Conservation (phyloP, 2,888 invertebrate species). For the Nephrotoma appendiculata region DNA sequence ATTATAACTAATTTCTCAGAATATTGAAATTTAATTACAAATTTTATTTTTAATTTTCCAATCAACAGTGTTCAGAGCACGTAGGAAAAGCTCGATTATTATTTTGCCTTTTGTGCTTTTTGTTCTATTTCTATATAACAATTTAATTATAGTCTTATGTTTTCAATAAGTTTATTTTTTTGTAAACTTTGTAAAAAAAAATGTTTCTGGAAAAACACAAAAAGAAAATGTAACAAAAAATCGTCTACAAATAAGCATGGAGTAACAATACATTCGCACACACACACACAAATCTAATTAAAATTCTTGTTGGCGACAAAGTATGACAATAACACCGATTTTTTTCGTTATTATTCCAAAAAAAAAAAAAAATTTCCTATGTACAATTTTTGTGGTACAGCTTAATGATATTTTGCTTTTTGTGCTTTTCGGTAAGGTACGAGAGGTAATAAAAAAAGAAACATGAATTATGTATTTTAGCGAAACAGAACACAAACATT, state of each 20-base stretch:
- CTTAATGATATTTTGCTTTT: background rate
- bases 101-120: background rate
- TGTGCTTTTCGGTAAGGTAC: background rate
- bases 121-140: background rate
- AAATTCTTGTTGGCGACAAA: background rate
- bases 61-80: background rate
- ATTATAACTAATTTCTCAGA: background rate
- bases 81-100: background rate
- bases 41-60: background rate
- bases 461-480: background rate
- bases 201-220: background rate
- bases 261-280: background rate
- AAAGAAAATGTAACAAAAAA: background rate
- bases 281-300: background rate
- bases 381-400: background rate
- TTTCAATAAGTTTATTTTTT: background rate
- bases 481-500: background rate
- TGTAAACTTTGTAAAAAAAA: background rate
- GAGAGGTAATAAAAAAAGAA: background rate
- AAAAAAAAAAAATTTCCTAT: background rate
- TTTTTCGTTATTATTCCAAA: background rate
- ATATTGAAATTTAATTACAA: background rate
- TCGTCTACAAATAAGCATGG: background rate
- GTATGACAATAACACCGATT: background rate
- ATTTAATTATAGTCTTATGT: background rate